phyloP scores from a whole-genome alignment of 2,888 invertebrate species.

The Carpatolechia fugitivella region DNA sequence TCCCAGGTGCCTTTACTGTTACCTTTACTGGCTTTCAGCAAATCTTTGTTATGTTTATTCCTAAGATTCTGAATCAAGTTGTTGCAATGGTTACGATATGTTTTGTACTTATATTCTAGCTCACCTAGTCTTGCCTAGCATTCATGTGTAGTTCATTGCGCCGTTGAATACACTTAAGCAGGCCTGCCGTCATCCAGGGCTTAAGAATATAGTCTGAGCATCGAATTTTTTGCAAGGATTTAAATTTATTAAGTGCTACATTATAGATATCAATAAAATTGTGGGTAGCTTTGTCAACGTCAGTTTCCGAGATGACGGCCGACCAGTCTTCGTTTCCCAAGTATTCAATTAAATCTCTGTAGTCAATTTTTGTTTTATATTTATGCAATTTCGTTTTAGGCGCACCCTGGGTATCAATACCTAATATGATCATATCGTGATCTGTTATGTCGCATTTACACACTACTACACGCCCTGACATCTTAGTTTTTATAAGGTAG shows the following conservation, averaged over 20 bases:
- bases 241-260: neutral
- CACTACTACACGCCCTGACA: neutral
- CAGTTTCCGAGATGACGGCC: neutral
- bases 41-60: neutral
- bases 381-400: neutral
- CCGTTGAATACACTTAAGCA: neutral
- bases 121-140: neutral
- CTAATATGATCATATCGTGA: neutral
- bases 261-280: neutral
- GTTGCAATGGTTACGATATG: neutral
- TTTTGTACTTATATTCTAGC: neutral
- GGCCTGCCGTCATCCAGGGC: neutral
- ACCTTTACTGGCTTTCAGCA: neutral
- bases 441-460: neutral
- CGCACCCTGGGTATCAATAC: too few relatives aligned
- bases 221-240: neutral
- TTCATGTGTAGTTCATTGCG: neutral
- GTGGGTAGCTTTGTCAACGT: neutral
- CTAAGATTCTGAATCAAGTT: neutral
- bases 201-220: neutral
- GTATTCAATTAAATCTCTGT: neutral
- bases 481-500: neutral
- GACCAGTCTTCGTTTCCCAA: neutral
- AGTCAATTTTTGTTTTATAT: neutral
- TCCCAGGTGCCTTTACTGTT: neutral